These are phyloP conservation scores for Chanos chanos DNA, from an alignment of 2,797 vertebrate genomes.

Conservation along the genomic window DNA sequence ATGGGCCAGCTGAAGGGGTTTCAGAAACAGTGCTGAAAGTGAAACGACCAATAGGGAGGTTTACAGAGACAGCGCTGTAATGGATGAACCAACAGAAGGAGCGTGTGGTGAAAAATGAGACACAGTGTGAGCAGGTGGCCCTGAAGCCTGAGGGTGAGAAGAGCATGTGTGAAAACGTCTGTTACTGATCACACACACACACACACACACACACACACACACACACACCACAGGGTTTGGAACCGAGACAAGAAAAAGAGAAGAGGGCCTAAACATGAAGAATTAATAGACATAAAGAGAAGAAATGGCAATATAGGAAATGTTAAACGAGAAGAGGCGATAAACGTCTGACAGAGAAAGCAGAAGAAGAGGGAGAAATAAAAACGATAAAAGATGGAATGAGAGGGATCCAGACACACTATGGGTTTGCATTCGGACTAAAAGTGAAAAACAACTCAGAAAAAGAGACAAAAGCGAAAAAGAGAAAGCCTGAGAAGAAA, in stretches of 20 bases:
- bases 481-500: conserved; percentile 53
- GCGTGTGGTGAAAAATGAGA: conserved; percentile 38
- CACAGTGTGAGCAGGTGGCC: conserved; percentile 13
- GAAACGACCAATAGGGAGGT: background rate
- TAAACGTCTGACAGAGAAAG: conserved; percentile 14
- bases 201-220: background rate
- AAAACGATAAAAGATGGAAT: background rate
- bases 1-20: too few relatives aligned
- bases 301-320: background rate
- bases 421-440: background rate
- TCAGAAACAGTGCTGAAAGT: background rate
- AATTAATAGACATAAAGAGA: conserved; percentile 23
- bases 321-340: background rate
- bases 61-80: conserved; percentile 11
- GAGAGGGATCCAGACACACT: too few relatives aligned
- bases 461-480: background rate
- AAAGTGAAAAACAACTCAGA: conserved; percentile 3
- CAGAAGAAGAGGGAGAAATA: background rate
- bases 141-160: background rate
- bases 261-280: background rate
- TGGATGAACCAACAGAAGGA: conserved; percentile 36
- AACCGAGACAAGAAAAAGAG: conserved; percentile 38
- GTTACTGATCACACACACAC: background rate
- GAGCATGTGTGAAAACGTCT: conserved; percentile 10
- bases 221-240: background rate